These are phyloP conservation scores for Trididemnum nubilum DNA, from an alignment of 23 tunicate species.

Conservation along the genomic window DNA sequence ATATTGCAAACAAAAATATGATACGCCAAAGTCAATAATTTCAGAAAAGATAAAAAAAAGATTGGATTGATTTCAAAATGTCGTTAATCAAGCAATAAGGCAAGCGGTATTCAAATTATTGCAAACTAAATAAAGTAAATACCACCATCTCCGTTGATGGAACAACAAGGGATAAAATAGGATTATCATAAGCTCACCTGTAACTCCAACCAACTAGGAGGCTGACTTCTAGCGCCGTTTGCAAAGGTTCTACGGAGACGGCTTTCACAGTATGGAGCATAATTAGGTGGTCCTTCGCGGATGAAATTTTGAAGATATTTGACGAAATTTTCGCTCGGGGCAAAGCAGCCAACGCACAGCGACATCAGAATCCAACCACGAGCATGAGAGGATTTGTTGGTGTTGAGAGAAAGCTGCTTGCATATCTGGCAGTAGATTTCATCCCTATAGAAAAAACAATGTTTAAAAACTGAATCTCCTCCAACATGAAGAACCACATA, in stretches of 20 bases:
- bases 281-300: constrained; percentile 92
- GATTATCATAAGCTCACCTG: constrained; percentile 57
- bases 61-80: neutral
- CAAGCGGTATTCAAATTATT: too few species aligned
- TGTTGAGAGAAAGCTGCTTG: constrained; percentile 89
- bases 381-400: constrained; percentile 81
- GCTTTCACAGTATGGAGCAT: constrained; percentile 96
- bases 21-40: too few species aligned
- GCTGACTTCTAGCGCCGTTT: constrained; percentile 96
- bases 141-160: too few species aligned
- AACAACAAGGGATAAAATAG: too few species aligned
- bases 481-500: too few species aligned
- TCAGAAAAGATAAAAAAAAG: too few species aligned
- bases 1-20: too few species aligned
- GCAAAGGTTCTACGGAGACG: constrained; percentile 84
- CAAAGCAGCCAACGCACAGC: constrained; percentile 97
- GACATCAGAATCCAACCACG: constrained; percentile 99
- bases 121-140: too few species aligned
- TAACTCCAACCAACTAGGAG: constrained; percentile 96
- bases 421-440: constrained; percentile 98
- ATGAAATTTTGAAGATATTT: constrained; percentile 96
- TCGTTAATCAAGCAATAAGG: too few species aligned
- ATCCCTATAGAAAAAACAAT: constrained; percentile 55
- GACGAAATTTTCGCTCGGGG: constrained; percentile 84
- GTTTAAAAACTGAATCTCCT: too few species aligned